Percentiles rank a stretch among this genome's conserved stretches.
These are phyloP conservation scores for Phrynocephalus forsythii DNA, from an alignment of 2,797 vertebrate genomes.

Conservation along the genomic window DNA sequence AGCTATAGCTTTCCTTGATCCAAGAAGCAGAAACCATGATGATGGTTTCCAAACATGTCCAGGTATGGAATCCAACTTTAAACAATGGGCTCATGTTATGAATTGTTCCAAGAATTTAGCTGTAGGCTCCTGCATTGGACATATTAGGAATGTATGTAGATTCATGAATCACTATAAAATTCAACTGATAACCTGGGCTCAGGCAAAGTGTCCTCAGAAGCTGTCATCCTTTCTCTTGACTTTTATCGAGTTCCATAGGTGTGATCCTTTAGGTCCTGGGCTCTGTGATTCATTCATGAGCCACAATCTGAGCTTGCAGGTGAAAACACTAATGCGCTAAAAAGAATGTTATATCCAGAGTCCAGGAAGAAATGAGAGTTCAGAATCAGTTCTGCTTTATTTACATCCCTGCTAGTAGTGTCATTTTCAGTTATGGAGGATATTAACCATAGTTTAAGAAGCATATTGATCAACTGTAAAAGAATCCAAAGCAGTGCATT, in stretches of 20 bases:
- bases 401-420: neutral
- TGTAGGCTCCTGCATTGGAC: neutral
- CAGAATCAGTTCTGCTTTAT: neutral
- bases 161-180: neutral
- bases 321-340: neutral
- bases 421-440: neutral
- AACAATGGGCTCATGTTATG: neutral
- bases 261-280: neutral
- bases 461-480: too few species aligned
- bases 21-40: neutral
- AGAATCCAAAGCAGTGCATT: neutral
- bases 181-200: neutral
- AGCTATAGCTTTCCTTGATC: neutral
- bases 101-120: neutral
- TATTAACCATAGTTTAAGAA: too few species aligned
- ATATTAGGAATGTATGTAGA: neutral
- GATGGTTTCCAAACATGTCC: neutral
- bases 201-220: neutral
- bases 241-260: neutral
- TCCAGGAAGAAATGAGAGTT: neutral
- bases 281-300: neutral
- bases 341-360: neutral
- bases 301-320: neutral
- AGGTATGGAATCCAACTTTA: neutral
- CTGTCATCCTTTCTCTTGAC: neutral